phyloP scores from a whole-genome alignment of 2,113 vertebrate genomes.

The Gopherus flavomarginatus region DNA sequence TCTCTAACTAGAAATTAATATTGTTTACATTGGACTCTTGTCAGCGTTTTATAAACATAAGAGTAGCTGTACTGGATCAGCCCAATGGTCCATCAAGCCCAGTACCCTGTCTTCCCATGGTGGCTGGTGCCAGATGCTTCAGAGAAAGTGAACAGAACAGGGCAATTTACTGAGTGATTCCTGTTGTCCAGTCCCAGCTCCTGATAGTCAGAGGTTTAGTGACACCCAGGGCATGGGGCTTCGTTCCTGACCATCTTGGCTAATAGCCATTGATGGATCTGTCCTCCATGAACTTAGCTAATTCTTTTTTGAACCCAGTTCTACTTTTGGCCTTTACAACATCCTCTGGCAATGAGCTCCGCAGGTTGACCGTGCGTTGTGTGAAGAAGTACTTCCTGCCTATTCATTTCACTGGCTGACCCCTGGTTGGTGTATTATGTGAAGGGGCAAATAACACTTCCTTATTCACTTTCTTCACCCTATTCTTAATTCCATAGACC shows the following conservation, averaged over 20 bases:
- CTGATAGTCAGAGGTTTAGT: too few species aligned
- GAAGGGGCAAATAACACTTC: not conserved
- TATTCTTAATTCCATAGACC: not conserved
- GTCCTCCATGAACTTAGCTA: not conserved
- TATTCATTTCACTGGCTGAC: not conserved
- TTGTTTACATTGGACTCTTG: not conserved
- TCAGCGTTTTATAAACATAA: not conserved
- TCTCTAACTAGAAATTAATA: not conserved
- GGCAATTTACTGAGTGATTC: too few species aligned
- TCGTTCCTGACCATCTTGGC: too few species aligned
- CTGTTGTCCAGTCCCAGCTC: too few species aligned
- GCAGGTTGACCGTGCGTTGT: not conserved
- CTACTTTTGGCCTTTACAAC: not conserved
- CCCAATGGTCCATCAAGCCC: too few species aligned
- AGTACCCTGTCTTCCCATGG: too few species aligned
- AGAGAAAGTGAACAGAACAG: too few species aligned
- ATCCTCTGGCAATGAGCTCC: not conserved
- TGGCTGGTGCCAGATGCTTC: too few species aligned
- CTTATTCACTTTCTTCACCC: not conserved
- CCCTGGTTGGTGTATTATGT: not conserved
- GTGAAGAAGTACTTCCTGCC: not conserved
- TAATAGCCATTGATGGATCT: not conserved
- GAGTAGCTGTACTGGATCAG: too few species aligned
- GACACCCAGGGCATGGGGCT: too few species aligned
- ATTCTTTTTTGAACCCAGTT: not conserved